Evolutionary conservation across 2,888 invertebrate species (phyloP).

Genomic region (Nomada fabriciana): DNA sequence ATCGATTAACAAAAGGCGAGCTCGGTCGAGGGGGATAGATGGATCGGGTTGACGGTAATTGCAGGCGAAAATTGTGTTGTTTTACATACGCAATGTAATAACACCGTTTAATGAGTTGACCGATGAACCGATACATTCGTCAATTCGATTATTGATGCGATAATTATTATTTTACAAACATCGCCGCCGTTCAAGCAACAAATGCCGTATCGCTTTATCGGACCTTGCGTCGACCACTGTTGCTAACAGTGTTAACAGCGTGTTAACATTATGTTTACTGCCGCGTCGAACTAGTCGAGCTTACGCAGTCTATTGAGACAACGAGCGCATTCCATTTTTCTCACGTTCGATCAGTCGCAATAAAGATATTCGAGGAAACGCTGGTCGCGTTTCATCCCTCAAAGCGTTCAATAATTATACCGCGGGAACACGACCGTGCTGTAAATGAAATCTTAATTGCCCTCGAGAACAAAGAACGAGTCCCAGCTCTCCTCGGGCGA

Average conservation of each 20-base stretch:
- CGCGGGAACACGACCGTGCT: neutral
- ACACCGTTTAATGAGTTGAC: slow-evolving; percentile 20
- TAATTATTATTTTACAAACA: slow-evolving; percentile 21
- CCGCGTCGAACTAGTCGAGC: neutral
- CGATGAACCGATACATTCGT: slow-evolving; percentile 9
- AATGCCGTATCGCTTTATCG: neutral
- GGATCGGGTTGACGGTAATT: neutral
- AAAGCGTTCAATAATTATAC: slow-evolving; percentile 25
- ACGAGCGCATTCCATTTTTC: neutral
- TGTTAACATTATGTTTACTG: neutral
- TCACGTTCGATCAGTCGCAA: neutral
- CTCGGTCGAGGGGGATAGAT: neutral
- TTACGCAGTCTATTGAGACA: neutral
- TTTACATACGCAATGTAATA: slow-evolving; percentile 8
- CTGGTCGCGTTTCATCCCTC: neutral
- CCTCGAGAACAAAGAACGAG: slow-evolving; percentile 24
- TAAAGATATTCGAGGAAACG: neutral
- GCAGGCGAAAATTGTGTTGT: slow-evolving; percentile 12
- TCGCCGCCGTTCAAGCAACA: slow-evolving; percentile 1
- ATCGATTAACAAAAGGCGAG: neutral
- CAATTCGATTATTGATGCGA: slow-evolving; percentile 16
- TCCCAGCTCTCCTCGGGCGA: neutral
- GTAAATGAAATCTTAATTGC: slow-evolving; percentile 35
- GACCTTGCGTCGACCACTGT: neutral
- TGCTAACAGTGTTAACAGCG: too few species aligned